Conservation (phyloP, 2,888 invertebrate genomes). For the Chymomyza caudatula region DNA sequence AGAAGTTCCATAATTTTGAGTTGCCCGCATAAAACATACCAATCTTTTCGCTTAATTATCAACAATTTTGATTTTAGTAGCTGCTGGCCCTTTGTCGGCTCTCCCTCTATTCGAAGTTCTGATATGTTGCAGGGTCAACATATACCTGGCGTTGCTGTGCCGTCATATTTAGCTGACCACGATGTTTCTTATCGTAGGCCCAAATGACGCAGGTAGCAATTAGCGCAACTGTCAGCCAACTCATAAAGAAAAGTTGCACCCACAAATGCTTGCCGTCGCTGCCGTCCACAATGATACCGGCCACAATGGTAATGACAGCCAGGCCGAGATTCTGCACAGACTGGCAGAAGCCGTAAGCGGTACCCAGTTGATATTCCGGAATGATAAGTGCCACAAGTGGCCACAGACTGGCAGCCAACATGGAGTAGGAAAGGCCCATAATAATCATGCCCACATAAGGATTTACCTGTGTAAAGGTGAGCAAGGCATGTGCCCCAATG, state of each 20-base stretch:
- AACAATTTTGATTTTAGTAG: background rate
- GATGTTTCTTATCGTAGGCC: slow-evolving; percentile 83
- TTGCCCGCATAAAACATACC: background rate
- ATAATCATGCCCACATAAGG: slow-evolving; percentile 85
- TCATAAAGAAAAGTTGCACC: slow-evolving; percentile 94
- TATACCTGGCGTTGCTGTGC: slow-evolving; percentile 79
- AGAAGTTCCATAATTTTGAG: slow-evolving; percentile 8
- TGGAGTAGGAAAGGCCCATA: slow-evolving; percentile 94
- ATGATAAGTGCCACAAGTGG: slow-evolving; percentile 95
- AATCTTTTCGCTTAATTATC: background rate
- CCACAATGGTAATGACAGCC: slow-evolving; percentile 89
- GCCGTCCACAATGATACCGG: slow-evolving; percentile 91
- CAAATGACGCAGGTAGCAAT: slow-evolving; percentile 86
- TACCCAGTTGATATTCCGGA: slow-evolving; percentile 94
- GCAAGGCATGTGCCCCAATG: slow-evolving; percentile 82
- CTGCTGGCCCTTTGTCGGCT: background rate
- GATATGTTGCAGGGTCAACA: slow-evolving; percentile 44
- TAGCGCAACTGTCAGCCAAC: slow-evolving; percentile 87
- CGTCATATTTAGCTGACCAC: slow-evolving; percentile 87
- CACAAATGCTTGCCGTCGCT: slow-evolving; percentile 86
- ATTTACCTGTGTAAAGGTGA: slow-evolving; percentile 82
- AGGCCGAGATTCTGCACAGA: slow-evolving; percentile 96
- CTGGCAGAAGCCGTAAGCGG: slow-evolving; percentile 98
- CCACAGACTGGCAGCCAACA: slow-evolving; percentile 97
- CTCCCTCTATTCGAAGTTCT: slow-evolving; percentile 51